Percentiles rank a stretch among this genome's conserved stretches.
Conservation (phyloP, 2,113 vertebrate species). For the Sylvia atricapilla region DNA sequence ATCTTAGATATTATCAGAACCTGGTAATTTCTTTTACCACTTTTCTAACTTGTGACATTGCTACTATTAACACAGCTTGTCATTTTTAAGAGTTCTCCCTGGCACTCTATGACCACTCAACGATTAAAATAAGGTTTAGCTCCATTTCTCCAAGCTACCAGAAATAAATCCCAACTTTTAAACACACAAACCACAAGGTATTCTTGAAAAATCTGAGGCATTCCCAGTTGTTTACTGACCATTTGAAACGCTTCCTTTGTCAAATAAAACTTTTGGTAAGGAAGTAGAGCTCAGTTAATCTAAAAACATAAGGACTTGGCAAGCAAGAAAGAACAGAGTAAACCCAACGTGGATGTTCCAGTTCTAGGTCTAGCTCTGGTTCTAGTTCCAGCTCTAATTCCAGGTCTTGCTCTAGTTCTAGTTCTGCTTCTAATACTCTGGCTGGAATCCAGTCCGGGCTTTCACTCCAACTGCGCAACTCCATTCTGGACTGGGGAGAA, state of each 20-base stretch:
- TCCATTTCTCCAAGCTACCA: not conserved
- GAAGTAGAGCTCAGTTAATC: not conserved
- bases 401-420: too few species aligned
- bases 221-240: not conserved
- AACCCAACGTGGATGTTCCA: not conserved
- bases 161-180: not conserved
- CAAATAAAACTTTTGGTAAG: not conserved
- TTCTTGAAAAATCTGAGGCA: not conserved
- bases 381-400: too few species aligned
- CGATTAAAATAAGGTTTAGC: not conserved
- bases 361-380: not conserved
- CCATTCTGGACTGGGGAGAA: too few species aligned
- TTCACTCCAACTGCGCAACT: too few species aligned
- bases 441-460: not conserved
- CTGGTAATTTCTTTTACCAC: not conserved
- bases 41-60: not conserved
- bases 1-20: not conserved
- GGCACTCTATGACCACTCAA: not conserved
- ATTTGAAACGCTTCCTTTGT: not conserved
- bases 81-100: not conserved
- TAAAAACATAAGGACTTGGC: not conserved
- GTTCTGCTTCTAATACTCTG: too few species aligned
- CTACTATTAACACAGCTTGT: not conserved
- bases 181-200: not conserved
- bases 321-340: not conserved